These are phyloP conservation scores for Trachurus trachurus DNA, from an alignment of 2,797 vertebrate species.

Conservation along the genomic window DNA sequence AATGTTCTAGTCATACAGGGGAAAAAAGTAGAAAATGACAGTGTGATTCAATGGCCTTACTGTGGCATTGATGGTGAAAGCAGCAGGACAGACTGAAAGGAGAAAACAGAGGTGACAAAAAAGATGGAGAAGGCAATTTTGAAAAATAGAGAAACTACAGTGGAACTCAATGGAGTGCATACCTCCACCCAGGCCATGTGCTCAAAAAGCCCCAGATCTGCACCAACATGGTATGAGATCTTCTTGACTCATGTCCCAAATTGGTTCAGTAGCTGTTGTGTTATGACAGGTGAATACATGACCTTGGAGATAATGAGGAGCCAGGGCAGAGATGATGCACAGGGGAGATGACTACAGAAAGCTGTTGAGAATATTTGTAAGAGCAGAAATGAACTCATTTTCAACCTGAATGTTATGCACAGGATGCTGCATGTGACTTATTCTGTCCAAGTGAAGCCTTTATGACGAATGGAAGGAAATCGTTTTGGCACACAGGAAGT, in stretches of 20 bases:
- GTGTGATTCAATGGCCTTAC: slow-evolving; percentile 21
- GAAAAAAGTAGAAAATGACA: slow-evolving; percentile 20
- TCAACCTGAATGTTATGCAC: background rate
- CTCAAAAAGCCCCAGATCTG: no score
- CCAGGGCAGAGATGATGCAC: background rate
- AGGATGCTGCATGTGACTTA: background rate
- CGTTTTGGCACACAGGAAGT: slow-evolving; percentile 7
- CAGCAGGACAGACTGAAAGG: slow-evolving; percentile 9
- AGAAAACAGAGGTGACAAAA: no score
- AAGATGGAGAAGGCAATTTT: background rate
- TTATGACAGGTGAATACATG: no score
- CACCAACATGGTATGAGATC: no score
- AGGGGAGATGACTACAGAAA: background rate
- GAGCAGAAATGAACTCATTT: background rate
- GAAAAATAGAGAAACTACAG: slow-evolving; percentile 20
- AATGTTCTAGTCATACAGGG: background rate
- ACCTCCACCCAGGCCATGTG: no score
- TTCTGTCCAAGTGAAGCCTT: background rate
- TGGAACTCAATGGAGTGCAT: no score
- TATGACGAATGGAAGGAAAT: background rate
- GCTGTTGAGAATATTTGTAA: background rate
- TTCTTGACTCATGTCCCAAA: no score
- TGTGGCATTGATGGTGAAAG: background rate
- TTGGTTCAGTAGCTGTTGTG: no score
- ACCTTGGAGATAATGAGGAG: background rate